Percentiles rank a stretch among this genome's conserved stretches.
phyloP scores from a whole-genome alignment of 2,113 vertebrate species.

The Thermophis baileyi region DNA sequence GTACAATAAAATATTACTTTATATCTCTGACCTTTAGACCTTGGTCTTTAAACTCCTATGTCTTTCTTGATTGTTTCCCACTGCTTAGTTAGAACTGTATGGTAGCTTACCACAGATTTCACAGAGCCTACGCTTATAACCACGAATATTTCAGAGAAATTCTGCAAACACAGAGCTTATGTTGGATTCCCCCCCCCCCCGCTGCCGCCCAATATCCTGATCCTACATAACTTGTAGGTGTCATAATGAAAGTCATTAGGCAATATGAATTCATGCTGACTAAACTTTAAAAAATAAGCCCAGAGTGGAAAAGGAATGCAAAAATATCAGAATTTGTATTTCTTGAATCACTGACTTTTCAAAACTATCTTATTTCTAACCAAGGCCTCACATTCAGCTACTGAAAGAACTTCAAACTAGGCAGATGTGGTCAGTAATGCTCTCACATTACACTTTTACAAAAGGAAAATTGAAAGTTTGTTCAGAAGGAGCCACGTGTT shows the following conservation, averaged over 20 bases:
- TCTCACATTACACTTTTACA: background rate
- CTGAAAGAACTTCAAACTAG: background rate
- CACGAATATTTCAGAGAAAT: background rate
- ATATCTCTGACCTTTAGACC: background rate
- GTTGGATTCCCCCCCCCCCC: background rate
- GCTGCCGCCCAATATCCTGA: background rate
- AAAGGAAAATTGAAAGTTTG: background rate
- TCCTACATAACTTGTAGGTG: background rate
- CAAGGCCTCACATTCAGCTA: background rate
- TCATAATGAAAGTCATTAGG: background rate
- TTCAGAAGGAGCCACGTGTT: background rate
- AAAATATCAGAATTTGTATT: background rate
- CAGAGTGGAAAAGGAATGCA: background rate
- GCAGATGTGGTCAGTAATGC: background rate
- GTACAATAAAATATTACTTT: background rate
- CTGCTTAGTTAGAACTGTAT: background rate
- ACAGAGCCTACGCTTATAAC: background rate
- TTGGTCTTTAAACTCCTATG: background rate
- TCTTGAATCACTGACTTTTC: background rate
- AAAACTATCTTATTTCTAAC: background rate
- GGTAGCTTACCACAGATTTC: background rate
- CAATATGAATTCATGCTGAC: background rate
- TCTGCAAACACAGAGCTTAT: background rate
- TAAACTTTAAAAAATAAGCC: background rate
- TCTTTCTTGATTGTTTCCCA: background rate